phyloP scores from a whole-genome alignment of 2,888 invertebrate species.

The Psylliodes chrysocephalus region DNA sequence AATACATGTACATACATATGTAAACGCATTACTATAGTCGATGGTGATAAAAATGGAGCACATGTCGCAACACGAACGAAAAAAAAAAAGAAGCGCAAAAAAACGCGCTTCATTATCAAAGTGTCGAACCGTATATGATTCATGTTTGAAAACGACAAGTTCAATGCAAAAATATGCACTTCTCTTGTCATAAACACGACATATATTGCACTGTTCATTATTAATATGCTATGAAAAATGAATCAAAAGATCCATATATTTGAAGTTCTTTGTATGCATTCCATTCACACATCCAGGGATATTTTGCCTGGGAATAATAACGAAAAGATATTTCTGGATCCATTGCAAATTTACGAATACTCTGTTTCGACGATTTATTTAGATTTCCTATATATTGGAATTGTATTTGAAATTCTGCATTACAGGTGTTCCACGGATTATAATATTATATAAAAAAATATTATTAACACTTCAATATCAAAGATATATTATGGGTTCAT shows the following conservation, averaged over 20 bases:
- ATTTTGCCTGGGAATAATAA: slow-evolving; percentile 31
- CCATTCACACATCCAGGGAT: slow-evolving; percentile 30
- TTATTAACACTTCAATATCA: no score
- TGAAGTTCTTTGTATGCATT: slow-evolving; percentile 39
- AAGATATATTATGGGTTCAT: no score
- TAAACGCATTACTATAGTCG: slow-evolving; percentile 57
- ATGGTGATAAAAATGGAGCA: slow-evolving; percentile 60
- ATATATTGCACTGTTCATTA: slow-evolving; percentile 64
- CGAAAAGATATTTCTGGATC: slow-evolving; percentile 21
- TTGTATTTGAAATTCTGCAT: neutral
- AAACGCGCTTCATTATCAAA: slow-evolving; percentile 63
- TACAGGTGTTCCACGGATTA: neutral
- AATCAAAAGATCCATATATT: slow-evolving; percentile 58
- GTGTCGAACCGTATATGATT: slow-evolving; percentile 65
- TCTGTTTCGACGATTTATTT: slow-evolving; percentile 5
- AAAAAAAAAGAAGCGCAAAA: slow-evolving; percentile 50
- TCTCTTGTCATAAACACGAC: slow-evolving; percentile 63
- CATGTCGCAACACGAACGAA: slow-evolving; percentile 47
- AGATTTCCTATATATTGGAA: neutral
- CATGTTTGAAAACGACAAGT: slow-evolving; percentile 64
- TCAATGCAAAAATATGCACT: slow-evolving; percentile 65
- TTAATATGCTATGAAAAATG: slow-evolving; percentile 64
- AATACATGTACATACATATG: slow-evolving; percentile 56
- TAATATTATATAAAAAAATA: no score
- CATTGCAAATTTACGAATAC: slow-evolving; percentile 19